Percentiles rank a stretch among this genome's conserved stretches.
These are phyloP conservation scores for Leptobrachium ailaonicum DNA, from an alignment of 2,113 vertebrate genomes.

Conservation along the genomic window DNA sequence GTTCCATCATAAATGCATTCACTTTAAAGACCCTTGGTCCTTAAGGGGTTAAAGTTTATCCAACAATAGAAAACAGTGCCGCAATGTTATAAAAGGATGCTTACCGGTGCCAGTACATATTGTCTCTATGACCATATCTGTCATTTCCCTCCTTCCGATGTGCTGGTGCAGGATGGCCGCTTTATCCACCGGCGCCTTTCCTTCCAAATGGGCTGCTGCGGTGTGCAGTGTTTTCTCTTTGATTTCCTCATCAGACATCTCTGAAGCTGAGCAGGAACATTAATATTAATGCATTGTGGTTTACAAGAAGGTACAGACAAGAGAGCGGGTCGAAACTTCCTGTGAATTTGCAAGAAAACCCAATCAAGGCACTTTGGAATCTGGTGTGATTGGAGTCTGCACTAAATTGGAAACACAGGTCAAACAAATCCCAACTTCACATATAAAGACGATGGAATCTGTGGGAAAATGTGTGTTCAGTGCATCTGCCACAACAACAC, in stretches of 20 bases:
- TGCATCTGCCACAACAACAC: no score
- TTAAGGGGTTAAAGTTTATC: no score
- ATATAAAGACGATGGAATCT: no score
- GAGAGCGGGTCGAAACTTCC: neutral
- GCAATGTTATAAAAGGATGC: neutral
- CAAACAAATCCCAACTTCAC: neutral
- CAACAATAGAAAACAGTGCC: no score
- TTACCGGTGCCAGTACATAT: conserved; percentile 78
- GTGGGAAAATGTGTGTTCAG: no score
- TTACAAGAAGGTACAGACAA: conserved; percentile 6
- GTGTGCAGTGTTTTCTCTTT: conserved; percentile 75
- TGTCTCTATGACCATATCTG: conserved; percentile 95
- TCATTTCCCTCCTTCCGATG: conserved; percentile 91
- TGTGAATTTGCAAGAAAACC: conserved; percentile 1
- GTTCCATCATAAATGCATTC: no score
- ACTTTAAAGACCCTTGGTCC: no score
- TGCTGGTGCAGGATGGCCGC: conserved; percentile 88
- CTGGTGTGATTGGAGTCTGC: neutral
- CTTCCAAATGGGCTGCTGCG: conserved; percentile 74
- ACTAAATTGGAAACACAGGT: neutral
- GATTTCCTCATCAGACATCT: conserved; percentile 83
- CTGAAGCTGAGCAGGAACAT: conserved; percentile 65
- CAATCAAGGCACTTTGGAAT: neutral
- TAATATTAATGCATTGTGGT: conserved; percentile 45
- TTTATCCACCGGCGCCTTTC: conserved; percentile 82